These are phyloP conservation scores for Lordiphosa mommai DNA, from an alignment of 1,140 invertebrate genomes.

Conservation along the genomic window DNA sequence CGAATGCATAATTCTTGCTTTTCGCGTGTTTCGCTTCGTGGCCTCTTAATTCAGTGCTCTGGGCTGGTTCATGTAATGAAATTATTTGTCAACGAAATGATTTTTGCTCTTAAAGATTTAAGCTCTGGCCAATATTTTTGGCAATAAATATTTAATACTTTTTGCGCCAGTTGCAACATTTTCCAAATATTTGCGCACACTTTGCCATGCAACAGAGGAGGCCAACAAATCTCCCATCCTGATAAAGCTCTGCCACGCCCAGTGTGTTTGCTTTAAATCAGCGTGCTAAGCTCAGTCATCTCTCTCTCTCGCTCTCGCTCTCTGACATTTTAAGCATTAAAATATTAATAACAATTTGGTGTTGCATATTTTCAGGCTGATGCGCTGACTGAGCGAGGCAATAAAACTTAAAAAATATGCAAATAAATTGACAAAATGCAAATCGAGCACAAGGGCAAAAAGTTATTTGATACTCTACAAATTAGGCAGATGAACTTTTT, in stretches of 20 bases:
- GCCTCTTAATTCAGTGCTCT: conserved; percentile 50
- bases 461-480: conserved; percentile 15
- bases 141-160: conserved; percentile 51
- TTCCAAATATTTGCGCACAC: conserved; percentile 58
- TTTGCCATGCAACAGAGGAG: conserved; percentile 27
- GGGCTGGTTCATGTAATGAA: conserved; percentile 54
- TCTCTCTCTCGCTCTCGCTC: neutral
- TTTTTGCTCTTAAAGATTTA: conserved; percentile 33
- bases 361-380: conserved; percentile 57
- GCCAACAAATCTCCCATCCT: conserved; percentile 20
- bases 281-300: conserved; percentile 23
- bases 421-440: conserved; percentile 51
- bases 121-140: conserved; percentile 25
- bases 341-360: conserved; percentile 73
- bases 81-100: conserved; percentile 64
- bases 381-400: too few species aligned
- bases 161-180: conserved; percentile 32
- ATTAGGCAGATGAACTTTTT: neutral
- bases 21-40: conserved; percentile 34
- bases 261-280: conserved; percentile 42
- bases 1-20: conserved; percentile 67
- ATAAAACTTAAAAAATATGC: conserved; percentile 1
- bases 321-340: conserved; percentile 53
- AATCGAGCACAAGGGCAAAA: conserved; percentile 29
- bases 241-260: neutral